Percentiles rank a stretch among this genome's conserved stretches.
These are phyloP conservation scores for Pangasianodon gigas DNA, from an alignment of 2,113 vertebrate species.

Conservation along the genomic window DNA sequence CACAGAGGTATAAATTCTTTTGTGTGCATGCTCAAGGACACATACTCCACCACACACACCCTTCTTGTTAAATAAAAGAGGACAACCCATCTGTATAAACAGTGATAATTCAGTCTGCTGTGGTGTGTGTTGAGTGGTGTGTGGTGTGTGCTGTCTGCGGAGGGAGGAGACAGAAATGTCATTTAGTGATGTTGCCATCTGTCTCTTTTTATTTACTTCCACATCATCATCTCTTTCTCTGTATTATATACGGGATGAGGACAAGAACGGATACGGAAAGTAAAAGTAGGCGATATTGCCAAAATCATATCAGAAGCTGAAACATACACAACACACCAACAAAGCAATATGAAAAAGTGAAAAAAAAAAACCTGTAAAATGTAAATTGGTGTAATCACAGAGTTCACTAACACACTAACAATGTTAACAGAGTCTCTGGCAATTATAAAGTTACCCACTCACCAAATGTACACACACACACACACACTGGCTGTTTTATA, in stretches of 20 bases:
- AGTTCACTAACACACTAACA: neutral
- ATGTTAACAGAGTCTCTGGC: neutral
- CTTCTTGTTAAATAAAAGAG: slow-evolving; percentile 52
- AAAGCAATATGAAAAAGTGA: neutral
- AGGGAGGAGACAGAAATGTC: slow-evolving; percentile 11
- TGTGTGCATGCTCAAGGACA: neutral
- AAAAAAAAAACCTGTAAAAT: neutral
- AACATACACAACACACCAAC: neutral
- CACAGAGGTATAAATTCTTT: slow-evolving; percentile 46
- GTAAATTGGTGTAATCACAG: neutral
- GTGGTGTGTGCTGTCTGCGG: slow-evolving; percentile 22
- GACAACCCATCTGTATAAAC: slow-evolving; percentile 59
- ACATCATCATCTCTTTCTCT: neutral
- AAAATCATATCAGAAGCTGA: neutral
- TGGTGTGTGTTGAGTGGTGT: slow-evolving; percentile 10
- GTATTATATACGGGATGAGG: no score
- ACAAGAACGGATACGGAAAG: neutral
- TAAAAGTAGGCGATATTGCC: neutral
- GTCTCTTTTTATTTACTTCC: slow-evolving; percentile 9
- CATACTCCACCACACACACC: slow-evolving; percentile 5
- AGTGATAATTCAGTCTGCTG: slow-evolving; percentile 22
- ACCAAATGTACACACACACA: neutral
- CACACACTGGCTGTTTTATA: neutral
- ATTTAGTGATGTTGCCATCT: slow-evolving; percentile 37
- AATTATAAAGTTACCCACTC: neutral